These are phyloP conservation scores for Amazonetta brasiliensis DNA, from an alignment of 2,797 vertebrate species.

Conservation along the genomic window DNA sequence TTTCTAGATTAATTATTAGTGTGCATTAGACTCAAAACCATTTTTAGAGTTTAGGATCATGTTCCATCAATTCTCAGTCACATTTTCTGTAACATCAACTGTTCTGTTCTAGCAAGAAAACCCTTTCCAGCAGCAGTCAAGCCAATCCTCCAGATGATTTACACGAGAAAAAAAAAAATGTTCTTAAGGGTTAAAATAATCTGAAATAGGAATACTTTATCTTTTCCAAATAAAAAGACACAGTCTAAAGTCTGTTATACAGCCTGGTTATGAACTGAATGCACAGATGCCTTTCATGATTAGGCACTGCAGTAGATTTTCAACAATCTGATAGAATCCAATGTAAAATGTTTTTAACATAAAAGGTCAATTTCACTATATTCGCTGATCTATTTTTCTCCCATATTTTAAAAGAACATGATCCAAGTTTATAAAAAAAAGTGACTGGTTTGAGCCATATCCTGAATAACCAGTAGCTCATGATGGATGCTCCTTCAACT, in stretches of 20 bases:
- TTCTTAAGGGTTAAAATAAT: conserved; percentile 26
- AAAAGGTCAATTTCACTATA: neutral
- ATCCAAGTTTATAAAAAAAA: neutral
- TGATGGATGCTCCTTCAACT: neutral
- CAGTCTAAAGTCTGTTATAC: neutral
- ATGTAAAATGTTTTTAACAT: neutral
- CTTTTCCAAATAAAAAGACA: neutral
- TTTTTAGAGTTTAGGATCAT: neutral
- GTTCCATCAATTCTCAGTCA: neutral
- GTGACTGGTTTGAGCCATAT: neutral
- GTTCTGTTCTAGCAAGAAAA: conserved; percentile 18
- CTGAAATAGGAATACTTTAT: conserved; percentile 21
- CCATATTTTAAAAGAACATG: neutral
- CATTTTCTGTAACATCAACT: conserved; percentile 2
- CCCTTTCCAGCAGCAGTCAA: conserved; percentile 4
- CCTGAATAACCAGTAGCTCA: neutral
- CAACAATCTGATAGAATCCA: neutral
- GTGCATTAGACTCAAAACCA: neutral
- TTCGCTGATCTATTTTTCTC: neutral
- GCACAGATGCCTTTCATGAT: neutral
- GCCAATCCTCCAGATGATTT: conserved; percentile 28
- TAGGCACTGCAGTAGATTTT: neutral
- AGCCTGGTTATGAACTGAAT: neutral
- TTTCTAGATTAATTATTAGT: neutral
- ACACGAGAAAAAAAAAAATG: neutral